Base-by-base conservation (phyloP, 2,113 vertebrate genomes). In the Cyrtonyx montezumae region DNA sequence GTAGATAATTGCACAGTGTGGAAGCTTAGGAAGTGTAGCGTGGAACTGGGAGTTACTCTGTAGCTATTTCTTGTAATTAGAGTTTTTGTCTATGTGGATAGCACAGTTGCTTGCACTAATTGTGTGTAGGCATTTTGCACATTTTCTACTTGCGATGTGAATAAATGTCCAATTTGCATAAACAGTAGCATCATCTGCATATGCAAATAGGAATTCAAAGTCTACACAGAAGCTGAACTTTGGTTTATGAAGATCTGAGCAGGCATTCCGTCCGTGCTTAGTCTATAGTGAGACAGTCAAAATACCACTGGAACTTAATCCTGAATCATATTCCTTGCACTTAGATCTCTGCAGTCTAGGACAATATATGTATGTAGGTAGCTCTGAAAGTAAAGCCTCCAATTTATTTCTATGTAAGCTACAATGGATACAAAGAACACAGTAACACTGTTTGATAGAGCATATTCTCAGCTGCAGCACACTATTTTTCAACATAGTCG, bases 131-230 rank as follows among this genome's bases (percentile, higher is more conserved):
- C 69, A 75, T 59, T 56, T 55, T 68, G 61, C 56, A 86, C 26
- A 71, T 87, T 93, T 90, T 65, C 74, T 88, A 42, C 42, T 84
- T 78, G 36, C 86, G 45, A 43, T 81, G 69, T 90, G 90, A 91
- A 75, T 61, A 80, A 91, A 93, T 59, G 49, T 8, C 32, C 88
- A 53, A 81, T 91, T 94, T 90, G 66, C 76, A 80, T 91, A 93
- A 91, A 91, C 83, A 88, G 40, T 43, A 2, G 2, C 20, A 19
- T 59, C 10, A 84, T 91, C 93, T 91, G 22, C 73, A 63, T 78
- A 74, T 90, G 82, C 73, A 93, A 90, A 91, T 85, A 4, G 8
- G 0, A 20, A 48, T 36, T 86, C 2, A 83, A 83, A 79, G 66
- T 70, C 37, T 85, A 59, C 51, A 17, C 19, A 78, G 76, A 56